Evolutionary conservation across 2,888 invertebrate genomes (phyloP).

Genomic region (Drosophila meridionalis): DNA sequence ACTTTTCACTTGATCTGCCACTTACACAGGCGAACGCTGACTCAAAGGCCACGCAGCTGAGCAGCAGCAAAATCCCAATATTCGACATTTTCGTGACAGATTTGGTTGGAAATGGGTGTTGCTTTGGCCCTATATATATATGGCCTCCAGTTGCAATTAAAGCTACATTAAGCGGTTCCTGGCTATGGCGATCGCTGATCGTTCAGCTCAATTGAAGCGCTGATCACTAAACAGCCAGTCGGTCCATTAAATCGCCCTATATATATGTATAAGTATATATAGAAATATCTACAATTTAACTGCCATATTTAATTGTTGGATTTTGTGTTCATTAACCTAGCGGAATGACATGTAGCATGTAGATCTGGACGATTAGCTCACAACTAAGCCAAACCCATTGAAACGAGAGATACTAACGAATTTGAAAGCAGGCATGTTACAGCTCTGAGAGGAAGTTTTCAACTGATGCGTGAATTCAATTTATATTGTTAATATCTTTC

Average conservation of each 20-base stretch:
- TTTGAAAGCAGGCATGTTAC: not conserved
- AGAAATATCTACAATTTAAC: constrained; percentile 21
- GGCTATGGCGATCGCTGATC: constrained; percentile 72
- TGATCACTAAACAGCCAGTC: constrained; percentile 43
- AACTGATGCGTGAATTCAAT: not conserved
- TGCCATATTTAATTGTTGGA: constrained; percentile 52
- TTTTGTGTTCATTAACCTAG: constrained; percentile 1
- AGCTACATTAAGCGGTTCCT: constrained; percentile 72
- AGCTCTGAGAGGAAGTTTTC: not conserved
- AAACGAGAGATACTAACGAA: not conserved
- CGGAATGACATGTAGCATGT: constrained; percentile 30
- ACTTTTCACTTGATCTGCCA: constrained; percentile 12
- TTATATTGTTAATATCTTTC: not conserved
- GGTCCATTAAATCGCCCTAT: constrained; percentile 49
- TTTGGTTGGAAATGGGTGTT: constrained; percentile 12
- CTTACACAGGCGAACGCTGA: constrained; percentile 80
- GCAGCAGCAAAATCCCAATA: constrained; percentile 45
- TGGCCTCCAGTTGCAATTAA: constrained; percentile 63
- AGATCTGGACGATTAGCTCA: constrained; percentile 35
- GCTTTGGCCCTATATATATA: constrained; percentile 61
- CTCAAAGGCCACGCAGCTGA: constrained; percentile 51
- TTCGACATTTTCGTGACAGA: constrained; percentile 47
- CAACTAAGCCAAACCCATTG: not conserved
- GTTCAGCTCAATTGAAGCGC: constrained; percentile 79
- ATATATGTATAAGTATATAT: constrained; percentile 30